phyloP scores from a whole-genome alignment of 2,113 vertebrate species.

The Dendropsophus ebraccatus region DNA sequence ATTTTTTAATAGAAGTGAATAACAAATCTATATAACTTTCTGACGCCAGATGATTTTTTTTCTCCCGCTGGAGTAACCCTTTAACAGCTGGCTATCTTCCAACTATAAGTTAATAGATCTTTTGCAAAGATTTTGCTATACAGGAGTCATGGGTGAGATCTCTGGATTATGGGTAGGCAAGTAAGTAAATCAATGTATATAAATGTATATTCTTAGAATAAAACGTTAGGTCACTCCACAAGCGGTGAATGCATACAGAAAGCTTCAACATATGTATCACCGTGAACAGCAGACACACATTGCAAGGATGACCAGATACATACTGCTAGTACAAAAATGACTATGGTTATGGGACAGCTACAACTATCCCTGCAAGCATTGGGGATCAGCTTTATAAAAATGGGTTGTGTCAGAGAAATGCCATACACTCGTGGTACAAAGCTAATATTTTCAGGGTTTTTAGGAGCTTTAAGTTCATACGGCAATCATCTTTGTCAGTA shows the following conservation, averaged over 20 bases:
- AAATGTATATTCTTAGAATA: not conserved
- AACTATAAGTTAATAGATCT: not conserved
- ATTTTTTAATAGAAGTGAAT: too few relatives aligned
- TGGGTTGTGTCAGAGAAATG: not conserved
- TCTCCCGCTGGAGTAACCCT: too few relatives aligned
- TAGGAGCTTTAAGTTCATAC: not conserved
- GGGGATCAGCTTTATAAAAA: conserved; percentile 6
- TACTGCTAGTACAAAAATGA: not conserved
- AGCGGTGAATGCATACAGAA: not conserved
- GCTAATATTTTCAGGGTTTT: not conserved
- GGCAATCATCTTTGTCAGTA: not conserved
- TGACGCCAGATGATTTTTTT: too few relatives aligned
- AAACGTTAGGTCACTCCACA: not conserved
- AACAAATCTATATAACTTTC: too few relatives aligned
- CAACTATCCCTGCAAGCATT: not conserved
- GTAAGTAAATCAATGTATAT: not conserved
- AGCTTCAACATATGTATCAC: not conserved
- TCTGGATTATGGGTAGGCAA: not conserved
- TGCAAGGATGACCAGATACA: not conserved
- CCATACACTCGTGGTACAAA: not conserved
- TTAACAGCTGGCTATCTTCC: not conserved
- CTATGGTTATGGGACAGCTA: not conserved
- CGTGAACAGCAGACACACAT: not conserved
- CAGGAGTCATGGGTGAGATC: not conserved
- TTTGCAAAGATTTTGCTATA: too few relatives aligned